Conservation (phyloP, 2,888 invertebrate genomes). For the Pomacea canaliculata region DNA sequence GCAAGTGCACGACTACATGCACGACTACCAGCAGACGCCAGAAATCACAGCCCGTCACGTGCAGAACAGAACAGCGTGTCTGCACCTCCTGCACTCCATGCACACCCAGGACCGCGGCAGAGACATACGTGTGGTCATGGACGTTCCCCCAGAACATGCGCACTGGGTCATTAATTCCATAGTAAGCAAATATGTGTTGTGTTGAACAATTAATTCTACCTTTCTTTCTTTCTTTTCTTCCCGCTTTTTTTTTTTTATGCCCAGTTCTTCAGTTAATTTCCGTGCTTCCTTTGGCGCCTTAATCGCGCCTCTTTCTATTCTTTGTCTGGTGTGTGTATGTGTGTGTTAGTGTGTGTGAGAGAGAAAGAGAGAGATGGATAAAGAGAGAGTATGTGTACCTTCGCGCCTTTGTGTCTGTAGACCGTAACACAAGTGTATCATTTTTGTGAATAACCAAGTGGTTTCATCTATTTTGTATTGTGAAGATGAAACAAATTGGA, state of each 20-base stretch:
- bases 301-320: too few species aligned
- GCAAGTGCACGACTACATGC: slow-evolving; percentile 34
- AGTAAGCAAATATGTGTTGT: slow-evolving; percentile 21
- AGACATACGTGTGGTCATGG: slow-evolving; percentile 33
- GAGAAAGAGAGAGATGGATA: background rate
- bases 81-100: slow-evolving; percentile 19
- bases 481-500: too few species aligned
- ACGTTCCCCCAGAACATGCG: slow-evolving; percentile 26
- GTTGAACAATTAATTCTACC: background rate
- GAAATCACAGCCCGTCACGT: slow-evolving; percentile 35
- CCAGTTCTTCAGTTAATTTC: too few species aligned
- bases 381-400: too few species aligned
- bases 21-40: slow-evolving; percentile 25
- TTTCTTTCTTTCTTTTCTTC: background rate
- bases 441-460: too few species aligned
- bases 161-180: slow-evolving; percentile 27
- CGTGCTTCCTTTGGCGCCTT: too few species aligned
- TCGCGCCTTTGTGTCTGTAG: too few species aligned
- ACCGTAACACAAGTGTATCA: too few species aligned
- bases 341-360: background rate
- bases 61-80: slow-evolving; percentile 21
- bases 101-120: slow-evolving; percentile 22
- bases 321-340: too few species aligned
- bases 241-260: background rate
- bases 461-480: too few species aligned